These are phyloP conservation scores for Phaenicophaeus curvirostris DNA, from an alignment of 2,797 vertebrate species.

Conservation along the genomic window DNA sequence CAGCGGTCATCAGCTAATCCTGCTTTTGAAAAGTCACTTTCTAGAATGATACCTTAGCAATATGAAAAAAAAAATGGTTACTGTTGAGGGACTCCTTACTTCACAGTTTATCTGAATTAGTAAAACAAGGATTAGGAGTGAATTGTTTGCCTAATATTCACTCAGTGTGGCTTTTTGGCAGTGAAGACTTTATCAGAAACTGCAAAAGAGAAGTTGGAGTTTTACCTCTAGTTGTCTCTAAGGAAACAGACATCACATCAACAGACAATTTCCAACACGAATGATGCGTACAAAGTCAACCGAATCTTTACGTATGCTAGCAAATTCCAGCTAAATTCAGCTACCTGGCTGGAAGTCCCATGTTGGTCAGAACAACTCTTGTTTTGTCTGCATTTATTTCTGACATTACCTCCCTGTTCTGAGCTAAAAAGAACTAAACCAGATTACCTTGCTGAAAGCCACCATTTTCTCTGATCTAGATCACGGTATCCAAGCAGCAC, in stretches of 20 bases:
- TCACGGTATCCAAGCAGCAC: background rate
- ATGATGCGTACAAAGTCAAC: background rate
- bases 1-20: background rate
- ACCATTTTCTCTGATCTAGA: background rate
- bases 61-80: background rate
- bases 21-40: background rate
- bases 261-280: background rate
- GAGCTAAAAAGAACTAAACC: background rate
- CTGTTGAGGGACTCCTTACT: background rate
- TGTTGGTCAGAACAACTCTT: background rate
- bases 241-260: background rate
- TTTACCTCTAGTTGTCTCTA: background rate
- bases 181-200: background rate
- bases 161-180: background rate
- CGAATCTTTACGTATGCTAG: background rate
- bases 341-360: rapidly evolving
- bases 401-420: background rate
- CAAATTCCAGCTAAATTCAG: background rate
- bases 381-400: background rate
- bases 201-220: background rate
- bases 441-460: background rate
- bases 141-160: background rate
- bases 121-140: background rate
- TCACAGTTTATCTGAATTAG: background rate
- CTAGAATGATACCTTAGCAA: background rate